A percentile compares a stretch with the other conserved stretches of the same genome.
These are phyloP conservation scores for Hirtodrosophila histrioides DNA, from an alignment of 2,888 invertebrate species.

Conservation along the genomic window DNA sequence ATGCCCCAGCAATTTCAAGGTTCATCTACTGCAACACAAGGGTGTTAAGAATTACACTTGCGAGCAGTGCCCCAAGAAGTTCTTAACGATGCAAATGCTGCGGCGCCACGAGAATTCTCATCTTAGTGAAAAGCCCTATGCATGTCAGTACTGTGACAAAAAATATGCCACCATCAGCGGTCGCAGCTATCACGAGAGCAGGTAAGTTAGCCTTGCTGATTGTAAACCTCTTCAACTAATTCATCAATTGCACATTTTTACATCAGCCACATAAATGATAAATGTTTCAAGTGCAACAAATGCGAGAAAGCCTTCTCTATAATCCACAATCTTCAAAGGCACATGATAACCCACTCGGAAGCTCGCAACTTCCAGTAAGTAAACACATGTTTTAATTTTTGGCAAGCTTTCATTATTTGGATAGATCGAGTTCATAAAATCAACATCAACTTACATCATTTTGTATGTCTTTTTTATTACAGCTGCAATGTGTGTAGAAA, in stretches of 20 bases:
- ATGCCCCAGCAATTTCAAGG: constrained; percentile 71
- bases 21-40: constrained; percentile 65
- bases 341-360: constrained; percentile 67
- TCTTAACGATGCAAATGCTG: constrained; percentile 63
- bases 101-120: constrained; percentile 59
- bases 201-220: constrained; percentile 27
- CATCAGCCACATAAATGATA: constrained; percentile 64
- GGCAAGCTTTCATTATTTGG: too few species aligned
- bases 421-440: too few species aligned
- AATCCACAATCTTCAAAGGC: constrained; percentile 59
- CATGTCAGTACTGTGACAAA: constrained; percentile 57
- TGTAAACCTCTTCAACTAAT: too few species aligned
- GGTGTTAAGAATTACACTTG: constrained; percentile 57
- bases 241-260: not conserved
- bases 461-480: not conserved
- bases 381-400: not conserved
- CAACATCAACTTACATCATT: too few species aligned
- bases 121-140: constrained; percentile 49
- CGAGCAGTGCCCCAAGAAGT: constrained; percentile 50
- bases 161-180: constrained; percentile 62
- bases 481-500: constrained; percentile 65
- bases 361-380: constrained; percentile 66
- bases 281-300: constrained; percentile 64
- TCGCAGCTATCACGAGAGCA: constrained; percentile 66
- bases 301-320: constrained; percentile 65